phyloP scores from a whole-genome alignment of 2,113 vertebrate species.

The Lethenteron reissneri region DNA sequence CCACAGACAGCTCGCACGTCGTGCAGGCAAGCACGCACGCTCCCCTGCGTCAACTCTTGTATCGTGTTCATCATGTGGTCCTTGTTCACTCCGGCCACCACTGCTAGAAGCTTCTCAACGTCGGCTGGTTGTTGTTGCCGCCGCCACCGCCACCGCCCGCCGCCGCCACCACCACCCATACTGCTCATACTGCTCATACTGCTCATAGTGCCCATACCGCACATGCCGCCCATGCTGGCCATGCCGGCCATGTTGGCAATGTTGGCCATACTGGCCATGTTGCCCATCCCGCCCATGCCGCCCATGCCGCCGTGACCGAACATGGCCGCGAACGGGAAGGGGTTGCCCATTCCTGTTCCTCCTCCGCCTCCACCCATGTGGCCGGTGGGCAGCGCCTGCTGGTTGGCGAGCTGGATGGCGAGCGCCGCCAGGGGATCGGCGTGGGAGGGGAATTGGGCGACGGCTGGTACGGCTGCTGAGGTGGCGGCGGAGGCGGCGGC shows the following conservation, averaged over 20 bases:
- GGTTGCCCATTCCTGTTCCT: too few relatives aligned
- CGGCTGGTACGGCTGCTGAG: too few relatives aligned
- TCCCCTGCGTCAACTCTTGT: constrained; percentile 1
- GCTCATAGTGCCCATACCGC: not conserved
- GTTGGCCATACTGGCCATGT: too few relatives aligned
- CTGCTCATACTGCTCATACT: not conserved
- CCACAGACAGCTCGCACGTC: too few relatives aligned
- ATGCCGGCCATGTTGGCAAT: too few relatives aligned
- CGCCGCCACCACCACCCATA: not conserved
- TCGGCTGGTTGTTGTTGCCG: not conserved
- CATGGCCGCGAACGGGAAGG: too few relatives aligned
- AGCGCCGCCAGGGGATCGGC: constrained; percentile 3
- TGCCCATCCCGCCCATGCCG: too few relatives aligned
- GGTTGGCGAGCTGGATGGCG: not conserved
- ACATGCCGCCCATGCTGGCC: too few relatives aligned
- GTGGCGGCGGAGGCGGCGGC: not conserved
- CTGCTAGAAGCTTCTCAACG: not conserved
- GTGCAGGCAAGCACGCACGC: not conserved
- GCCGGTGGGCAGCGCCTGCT: not conserved
- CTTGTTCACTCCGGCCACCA: not conserved
- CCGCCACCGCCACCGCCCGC: not conserved
- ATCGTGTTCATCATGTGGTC: not conserved
- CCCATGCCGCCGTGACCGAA: too few relatives aligned
- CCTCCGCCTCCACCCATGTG: not conserved
- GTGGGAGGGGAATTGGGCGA: not conserved